phyloP scores from a whole-genome alignment of 2,113 vertebrate species.

The Aleadryas rufinucha region DNA sequence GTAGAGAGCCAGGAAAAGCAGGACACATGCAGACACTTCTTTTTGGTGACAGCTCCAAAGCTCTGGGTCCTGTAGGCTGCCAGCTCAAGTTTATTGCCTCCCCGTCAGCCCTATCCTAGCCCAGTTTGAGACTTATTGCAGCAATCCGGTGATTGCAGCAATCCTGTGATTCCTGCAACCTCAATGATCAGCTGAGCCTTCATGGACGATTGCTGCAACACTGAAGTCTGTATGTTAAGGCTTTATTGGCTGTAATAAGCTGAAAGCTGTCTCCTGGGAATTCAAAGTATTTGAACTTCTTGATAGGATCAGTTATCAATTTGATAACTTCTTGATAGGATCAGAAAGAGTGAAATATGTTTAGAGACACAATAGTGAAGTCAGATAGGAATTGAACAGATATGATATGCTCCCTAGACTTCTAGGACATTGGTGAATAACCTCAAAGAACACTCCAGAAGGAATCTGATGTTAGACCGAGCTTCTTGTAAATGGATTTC shows the following conservation, averaged over 20 bases:
- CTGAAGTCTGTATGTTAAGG: not conserved
- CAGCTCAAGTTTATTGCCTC: not conserved
- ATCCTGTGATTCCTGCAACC: not conserved
- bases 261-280: not conserved
- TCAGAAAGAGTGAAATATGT: not conserved
- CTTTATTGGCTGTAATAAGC: not conserved
- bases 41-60: not conserved
- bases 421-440: not conserved
- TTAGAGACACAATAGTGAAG: not conserved
- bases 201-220: not conserved
- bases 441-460: not conserved
- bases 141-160: not conserved
- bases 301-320: not conserved
- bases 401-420: not conserved
- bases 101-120: not conserved
- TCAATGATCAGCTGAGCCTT: not conserved
- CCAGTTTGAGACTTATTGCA: not conserved
- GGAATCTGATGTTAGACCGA: not conserved
- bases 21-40: not conserved
- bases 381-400: not conserved
- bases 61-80: not conserved
- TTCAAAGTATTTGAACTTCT: not conserved
- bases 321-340: not conserved
- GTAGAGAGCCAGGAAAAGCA: not conserved
- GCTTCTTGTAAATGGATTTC: not conserved